phyloP scores from a whole-genome alignment of 2,797 vertebrate genomes.

The Dendrocincla fuliginosa region DNA sequence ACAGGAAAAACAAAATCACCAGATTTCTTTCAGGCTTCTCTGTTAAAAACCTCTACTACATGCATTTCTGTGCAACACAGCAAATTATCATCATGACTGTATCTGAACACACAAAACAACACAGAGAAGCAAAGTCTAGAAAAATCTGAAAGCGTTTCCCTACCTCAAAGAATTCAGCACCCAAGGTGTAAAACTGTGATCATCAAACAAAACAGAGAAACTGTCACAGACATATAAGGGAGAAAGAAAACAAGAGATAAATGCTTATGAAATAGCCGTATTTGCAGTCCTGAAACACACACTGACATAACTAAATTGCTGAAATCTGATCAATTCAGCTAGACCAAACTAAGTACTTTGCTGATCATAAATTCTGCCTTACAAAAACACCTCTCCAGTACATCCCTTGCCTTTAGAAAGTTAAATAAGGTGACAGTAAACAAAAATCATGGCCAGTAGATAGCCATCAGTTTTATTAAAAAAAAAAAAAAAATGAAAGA shows the following conservation, averaged over 20 bases:
- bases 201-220: background rate
- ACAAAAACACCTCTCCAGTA: background rate
- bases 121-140: background rate
- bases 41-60: background rate
- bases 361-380: background rate
- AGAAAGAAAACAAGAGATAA: background rate
- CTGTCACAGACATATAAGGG: background rate
- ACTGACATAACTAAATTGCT: background rate
- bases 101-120: background rate
- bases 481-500: background rate
- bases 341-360: background rate
- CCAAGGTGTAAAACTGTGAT: background rate
- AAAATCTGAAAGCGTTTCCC: background rate
- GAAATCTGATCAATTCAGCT: background rate
- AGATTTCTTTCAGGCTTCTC: background rate
- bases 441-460: background rate
- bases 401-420: background rate
- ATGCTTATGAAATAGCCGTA: background rate
- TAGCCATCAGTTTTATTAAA: accelerated
- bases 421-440: background rate
- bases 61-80: background rate
- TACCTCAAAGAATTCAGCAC: background rate
- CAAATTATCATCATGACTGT: background rate
- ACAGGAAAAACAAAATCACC: background rate
- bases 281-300: background rate